These are phyloP conservation scores for Dicrurus megarhynchus DNA, from an alignment of 2,113 vertebrate species.

Conservation along the genomic window DNA sequence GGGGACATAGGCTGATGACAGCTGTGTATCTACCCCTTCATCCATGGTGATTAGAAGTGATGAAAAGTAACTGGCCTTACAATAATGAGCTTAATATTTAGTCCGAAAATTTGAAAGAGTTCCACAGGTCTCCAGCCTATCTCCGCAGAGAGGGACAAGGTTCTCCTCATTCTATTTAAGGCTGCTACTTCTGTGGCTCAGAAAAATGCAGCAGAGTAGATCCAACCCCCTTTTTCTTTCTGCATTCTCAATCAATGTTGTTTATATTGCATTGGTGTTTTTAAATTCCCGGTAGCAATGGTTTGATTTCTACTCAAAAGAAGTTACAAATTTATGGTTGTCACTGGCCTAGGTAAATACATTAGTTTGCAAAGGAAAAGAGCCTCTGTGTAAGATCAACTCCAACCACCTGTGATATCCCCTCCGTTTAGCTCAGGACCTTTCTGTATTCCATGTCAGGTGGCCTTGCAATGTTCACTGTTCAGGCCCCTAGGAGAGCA, in stretches of 20 bases:
- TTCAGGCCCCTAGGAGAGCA: neutral
- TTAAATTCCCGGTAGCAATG: neutral
- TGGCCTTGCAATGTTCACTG: rapidly evolving
- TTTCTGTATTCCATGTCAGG: neutral
- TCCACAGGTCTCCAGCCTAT: neutral
- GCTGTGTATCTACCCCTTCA: neutral
- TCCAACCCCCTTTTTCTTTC: neutral
- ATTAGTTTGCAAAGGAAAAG: neutral
- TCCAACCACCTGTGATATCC: neutral
- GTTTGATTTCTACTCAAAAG: neutral
- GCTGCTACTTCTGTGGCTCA: neutral
- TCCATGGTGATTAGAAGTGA: neutral
- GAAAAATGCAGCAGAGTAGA: neutral
- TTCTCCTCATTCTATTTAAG: neutral
- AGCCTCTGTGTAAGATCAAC: neutral
- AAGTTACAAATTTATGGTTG: neutral
- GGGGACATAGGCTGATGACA: rapidly evolving
- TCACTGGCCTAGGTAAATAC: neutral
- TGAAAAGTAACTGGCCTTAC: neutral
- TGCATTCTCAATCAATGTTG: neutral
- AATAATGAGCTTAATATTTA: neutral
- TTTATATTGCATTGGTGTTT: neutral
- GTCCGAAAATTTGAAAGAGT: neutral
- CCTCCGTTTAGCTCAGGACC: neutral
- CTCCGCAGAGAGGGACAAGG: neutral